These are phyloP conservation scores for Pipistrellus pipistrellus DNA, from an alignment of 2,797 vertebrate genomes.

Conservation along the genomic window DNA sequence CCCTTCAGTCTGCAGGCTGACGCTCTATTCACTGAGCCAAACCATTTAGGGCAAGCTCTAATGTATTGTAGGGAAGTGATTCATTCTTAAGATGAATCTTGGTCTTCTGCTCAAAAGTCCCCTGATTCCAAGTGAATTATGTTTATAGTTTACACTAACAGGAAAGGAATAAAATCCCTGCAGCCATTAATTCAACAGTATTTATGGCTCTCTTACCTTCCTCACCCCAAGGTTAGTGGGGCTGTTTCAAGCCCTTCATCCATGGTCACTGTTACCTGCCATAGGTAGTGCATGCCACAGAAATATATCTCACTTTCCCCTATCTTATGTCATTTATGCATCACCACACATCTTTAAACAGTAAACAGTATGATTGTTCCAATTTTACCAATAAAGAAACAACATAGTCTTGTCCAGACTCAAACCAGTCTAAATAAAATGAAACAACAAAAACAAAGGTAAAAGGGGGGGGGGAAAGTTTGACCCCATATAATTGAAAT, in stretches of 20 bases:
- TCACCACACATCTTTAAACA: not conserved
- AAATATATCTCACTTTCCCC: not conserved
- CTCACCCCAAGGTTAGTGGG: not conserved
- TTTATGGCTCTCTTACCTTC: not conserved
- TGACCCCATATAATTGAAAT: not conserved
- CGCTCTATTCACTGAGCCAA: no score
- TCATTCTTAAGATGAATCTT: no score
- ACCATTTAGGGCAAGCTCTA: no score
- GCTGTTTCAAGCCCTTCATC: not conserved
- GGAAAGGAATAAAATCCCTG: no score
- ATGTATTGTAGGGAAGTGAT: no score
- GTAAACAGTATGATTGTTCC: not conserved
- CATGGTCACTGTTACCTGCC: no score
- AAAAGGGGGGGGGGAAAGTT: not conserved
- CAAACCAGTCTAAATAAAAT: conserved; percentile 39
- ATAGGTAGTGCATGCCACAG: not conserved
- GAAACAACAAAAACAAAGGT: not conserved
- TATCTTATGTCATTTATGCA: not conserved
- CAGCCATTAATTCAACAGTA: no score
- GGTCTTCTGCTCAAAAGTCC: no score
- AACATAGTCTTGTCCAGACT: not conserved
- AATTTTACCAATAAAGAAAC: not conserved
- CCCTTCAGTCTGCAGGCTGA: no score
- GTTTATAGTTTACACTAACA: no score
- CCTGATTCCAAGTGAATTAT: no score